phyloP scores from a whole-genome alignment of 2,888 invertebrate genomes.

The Agrotis segetum region DNA sequence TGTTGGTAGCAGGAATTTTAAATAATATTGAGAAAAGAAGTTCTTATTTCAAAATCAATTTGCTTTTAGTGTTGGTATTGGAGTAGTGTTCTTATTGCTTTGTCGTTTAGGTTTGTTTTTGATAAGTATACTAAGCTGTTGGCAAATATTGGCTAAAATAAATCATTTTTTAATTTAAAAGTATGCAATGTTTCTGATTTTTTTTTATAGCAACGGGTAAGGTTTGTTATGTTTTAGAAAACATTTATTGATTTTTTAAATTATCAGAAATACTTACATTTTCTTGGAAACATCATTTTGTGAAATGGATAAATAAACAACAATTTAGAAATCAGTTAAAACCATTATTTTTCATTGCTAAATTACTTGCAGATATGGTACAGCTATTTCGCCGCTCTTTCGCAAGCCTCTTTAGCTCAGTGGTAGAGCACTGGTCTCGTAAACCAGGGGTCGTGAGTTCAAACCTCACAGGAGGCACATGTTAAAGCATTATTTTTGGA shows the following conservation, averaged over 20 bases:
- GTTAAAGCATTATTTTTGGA: constrained; percentile 15
- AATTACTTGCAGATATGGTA: neutral
- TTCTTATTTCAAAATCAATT: constrained; percentile 7
- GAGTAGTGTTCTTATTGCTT: neutral
- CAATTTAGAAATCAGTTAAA: neutral
- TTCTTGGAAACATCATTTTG: neutral
- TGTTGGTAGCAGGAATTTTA: constrained; percentile 11
- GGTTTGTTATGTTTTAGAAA: too few relatives aligned
- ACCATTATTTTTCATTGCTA: neutral
- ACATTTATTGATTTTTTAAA: neutral
- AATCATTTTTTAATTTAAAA: neutral
- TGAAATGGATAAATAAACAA: too few relatives aligned
- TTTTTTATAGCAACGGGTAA: too few relatives aligned
- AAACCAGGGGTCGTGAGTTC: constrained; percentile 94
- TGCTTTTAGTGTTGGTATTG: neutral
- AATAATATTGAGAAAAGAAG: neutral
- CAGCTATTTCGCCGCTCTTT: constrained; percentile 65
- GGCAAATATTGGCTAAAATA: too few relatives aligned
- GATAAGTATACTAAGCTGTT: neutral
- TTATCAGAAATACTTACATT: too few relatives aligned
- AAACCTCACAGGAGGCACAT: constrained; percentile 86
- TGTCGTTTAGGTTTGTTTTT: neutral
- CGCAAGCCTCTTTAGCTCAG: constrained; percentile 94
- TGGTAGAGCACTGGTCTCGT: constrained; percentile 96
- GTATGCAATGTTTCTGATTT: too few relatives aligned